These are phyloP conservation scores for Drosophila gaucha DNA, from an alignment of 2,888 invertebrate genomes.

Conservation along the genomic window DNA sequence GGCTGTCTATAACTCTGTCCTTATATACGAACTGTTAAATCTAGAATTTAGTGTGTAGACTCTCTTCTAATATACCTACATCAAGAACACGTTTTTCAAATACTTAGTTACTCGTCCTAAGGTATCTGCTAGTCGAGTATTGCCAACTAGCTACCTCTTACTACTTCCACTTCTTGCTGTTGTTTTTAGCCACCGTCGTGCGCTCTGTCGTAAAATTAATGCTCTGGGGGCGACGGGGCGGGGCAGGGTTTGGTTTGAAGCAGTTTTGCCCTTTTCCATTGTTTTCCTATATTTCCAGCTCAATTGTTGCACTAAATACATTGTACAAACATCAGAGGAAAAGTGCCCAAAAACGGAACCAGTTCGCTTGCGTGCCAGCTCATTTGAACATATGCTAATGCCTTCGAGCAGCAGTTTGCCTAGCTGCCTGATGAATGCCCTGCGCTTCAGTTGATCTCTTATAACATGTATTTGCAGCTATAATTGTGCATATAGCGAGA, in stretches of 20 bases:
- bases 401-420: conserved; percentile 37
- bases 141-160: not conserved
- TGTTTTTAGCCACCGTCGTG: conserved; percentile 36
- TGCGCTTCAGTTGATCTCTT: conserved; percentile 44
- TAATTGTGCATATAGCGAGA: conserved; percentile 35
- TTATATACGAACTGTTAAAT: no score
- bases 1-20: no score
- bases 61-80: no score
- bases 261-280: conserved; percentile 29
- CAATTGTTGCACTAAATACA: conserved; percentile 78
- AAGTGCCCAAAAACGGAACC: conserved; percentile 49
- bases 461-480: conserved; percentile 8
- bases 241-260: conserved; percentile 29
- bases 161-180: conserved; percentile 7
- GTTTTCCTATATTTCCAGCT: conserved; percentile 64
- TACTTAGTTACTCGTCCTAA: not conserved
- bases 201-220: conserved; percentile 71
- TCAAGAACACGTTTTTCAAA: no score
- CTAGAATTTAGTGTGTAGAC: no score
- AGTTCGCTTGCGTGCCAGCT: conserved; percentile 57
- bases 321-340: conserved; percentile 54
- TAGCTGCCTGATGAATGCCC: conserved; percentile 18
- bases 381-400: conserved; percentile 56
- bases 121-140: not conserved
- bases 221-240: conserved; percentile 29